Conservation (phyloP, 2,113 vertebrate genomes). For the Noturus placidus region DNA sequence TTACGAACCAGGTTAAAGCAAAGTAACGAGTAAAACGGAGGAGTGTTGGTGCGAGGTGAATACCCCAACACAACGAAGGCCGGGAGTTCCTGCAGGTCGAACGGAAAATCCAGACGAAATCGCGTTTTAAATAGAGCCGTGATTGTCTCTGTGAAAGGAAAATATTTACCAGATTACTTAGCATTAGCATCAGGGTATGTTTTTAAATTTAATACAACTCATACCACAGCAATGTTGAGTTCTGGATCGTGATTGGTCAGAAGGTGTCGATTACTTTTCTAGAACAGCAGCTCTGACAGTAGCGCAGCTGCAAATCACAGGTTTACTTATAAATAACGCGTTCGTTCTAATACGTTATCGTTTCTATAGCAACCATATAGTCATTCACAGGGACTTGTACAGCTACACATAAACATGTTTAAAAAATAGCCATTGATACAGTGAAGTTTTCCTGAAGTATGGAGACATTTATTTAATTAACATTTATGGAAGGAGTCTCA, state of each 20-base stretch:
- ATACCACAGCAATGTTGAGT: neutral
- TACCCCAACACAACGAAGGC: conserved; percentile 96
- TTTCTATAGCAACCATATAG: neutral
- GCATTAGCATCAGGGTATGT: neutral
- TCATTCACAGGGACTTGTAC: neutral
- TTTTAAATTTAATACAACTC: neutral
- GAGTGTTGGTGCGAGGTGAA: conserved; percentile 53
- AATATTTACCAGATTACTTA: neutral
- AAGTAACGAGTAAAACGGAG: neutral
- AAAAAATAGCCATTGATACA: neutral
- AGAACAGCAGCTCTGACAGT: neutral
- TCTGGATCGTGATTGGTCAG: neutral
- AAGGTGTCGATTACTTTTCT: neutral
- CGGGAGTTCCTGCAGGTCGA: conserved; percentile 96
- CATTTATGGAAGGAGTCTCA: neutral
- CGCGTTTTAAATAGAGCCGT: conserved; percentile 98
- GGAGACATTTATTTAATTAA: neutral
- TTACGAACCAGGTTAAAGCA: neutral
- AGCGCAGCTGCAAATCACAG: neutral
- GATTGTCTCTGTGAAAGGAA: conserved; percentile 84
- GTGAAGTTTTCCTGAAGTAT: neutral
- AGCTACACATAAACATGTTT: neutral
- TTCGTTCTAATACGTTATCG: neutral
- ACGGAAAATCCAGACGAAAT: conserved; percentile 97
- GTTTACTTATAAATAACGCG: neutral